Evolutionary conservation across 2,888 invertebrate species (phyloP).

Genomic region (Julus scandinavius): DNA sequence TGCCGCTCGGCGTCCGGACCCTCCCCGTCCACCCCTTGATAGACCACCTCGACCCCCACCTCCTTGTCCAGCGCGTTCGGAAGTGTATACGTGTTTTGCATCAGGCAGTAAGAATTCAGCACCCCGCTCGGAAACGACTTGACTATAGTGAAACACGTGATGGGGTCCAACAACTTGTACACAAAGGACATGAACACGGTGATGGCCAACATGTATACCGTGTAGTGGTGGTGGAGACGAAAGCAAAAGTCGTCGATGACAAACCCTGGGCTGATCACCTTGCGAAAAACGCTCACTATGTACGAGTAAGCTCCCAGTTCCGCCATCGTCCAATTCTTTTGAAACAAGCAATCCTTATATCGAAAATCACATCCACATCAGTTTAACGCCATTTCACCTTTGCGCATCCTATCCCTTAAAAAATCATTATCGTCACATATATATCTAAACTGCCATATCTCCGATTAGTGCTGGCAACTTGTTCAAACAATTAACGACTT

Average conservation of each 20-base stretch:
- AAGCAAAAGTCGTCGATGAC: conserved; percentile 21
- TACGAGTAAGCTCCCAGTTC: background rate
- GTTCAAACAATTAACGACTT: no score
- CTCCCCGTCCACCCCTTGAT: conserved; percentile 60
- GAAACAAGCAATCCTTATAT: background rate
- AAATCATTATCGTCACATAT: no score
- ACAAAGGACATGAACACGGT: background rate
- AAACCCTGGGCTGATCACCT: background rate
- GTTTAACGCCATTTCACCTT: background rate
- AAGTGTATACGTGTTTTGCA: conserved; percentile 61
- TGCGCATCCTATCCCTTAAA: no score
- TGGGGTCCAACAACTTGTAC: background rate
- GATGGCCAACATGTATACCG: background rate
- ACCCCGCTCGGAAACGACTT: background rate
- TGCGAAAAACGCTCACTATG: background rate
- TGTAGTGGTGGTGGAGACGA: conserved; percentile 43
- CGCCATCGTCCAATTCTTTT: background rate
- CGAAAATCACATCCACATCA: background rate
- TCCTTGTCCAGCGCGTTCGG: conserved; percentile 60
- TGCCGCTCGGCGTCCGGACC: background rate
- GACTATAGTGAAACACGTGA: background rate
- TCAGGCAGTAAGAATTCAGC: conserved; percentile 56
- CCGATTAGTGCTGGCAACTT: no score
- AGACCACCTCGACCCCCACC: conserved; percentile 60
- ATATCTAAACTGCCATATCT: no score